Percentiles rank a stretch among this genome's conserved stretches.
phyloP scores from a whole-genome alignment of 2,113 vertebrate genomes.

The Strigops habroptila region DNA sequence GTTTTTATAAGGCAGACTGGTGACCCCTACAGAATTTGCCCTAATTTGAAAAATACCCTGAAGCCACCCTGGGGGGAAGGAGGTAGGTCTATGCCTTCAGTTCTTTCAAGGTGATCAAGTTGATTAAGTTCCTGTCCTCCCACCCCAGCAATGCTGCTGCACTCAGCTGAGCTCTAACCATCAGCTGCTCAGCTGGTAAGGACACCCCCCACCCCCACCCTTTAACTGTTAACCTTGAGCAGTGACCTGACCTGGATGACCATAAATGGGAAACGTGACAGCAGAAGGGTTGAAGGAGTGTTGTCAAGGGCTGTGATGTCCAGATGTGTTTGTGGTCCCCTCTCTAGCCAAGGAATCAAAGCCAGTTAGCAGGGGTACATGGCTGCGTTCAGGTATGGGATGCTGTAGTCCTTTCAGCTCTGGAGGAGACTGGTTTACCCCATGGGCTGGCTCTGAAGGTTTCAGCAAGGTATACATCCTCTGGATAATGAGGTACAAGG shows the following conservation, averaged over 20 bases:
- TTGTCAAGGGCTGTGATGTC: background rate
- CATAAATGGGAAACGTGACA: accelerated
- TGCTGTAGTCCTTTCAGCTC: background rate
- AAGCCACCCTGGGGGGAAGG: background rate
- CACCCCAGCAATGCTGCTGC: accelerated
- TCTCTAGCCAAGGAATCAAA: background rate
- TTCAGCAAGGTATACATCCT: accelerated
- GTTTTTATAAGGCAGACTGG: background rate
- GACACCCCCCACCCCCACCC: accelerated
- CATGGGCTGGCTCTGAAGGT: background rate
- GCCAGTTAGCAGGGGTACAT: accelerated
- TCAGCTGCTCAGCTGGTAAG: background rate
- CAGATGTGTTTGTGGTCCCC: background rate
- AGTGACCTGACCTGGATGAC: too few relatives aligned
- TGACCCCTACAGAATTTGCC: slow-evolving; percentile 8
- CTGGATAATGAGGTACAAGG: too few relatives aligned
- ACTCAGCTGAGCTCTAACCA: background rate
- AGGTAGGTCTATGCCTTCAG: background rate
- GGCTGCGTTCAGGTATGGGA: background rate
- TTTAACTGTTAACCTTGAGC: too few relatives aligned
- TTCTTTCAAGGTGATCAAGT: slow-evolving; percentile 31
- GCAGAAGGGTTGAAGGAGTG: background rate
- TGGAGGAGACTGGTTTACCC: too few relatives aligned
- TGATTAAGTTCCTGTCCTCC: background rate
- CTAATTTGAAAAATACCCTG: slow-evolving; percentile 21